Evolutionary conservation across 2,113 vertebrate species (phyloP).

Genomic region (Eulemur rufifrons): DNA sequence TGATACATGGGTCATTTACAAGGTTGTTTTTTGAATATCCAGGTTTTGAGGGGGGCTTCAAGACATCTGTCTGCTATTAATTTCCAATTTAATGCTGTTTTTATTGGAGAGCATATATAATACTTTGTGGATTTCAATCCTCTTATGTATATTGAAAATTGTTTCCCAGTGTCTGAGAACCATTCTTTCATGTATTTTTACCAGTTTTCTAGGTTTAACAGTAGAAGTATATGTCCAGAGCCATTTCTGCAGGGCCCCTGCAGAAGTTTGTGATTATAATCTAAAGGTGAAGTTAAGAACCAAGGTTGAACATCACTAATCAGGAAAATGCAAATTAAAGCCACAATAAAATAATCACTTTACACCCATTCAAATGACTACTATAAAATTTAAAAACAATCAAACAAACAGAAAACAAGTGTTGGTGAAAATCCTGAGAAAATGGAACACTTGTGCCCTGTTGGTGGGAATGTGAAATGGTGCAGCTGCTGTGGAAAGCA

Average conservation of each 20-base stretch:
- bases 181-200: not conserved
- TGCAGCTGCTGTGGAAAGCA: not conserved
- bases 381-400: not conserved
- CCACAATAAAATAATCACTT: not conserved
- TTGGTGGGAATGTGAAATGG: not conserved
- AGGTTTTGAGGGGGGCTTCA: not conserved
- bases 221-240: not conserved
- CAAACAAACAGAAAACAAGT: not conserved
- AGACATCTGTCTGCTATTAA: not conserved
- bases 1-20: not conserved
- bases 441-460: rapidly evolving
- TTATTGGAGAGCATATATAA: not conserved
- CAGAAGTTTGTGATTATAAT: not conserved
- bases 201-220: not conserved
- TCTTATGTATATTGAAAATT: not conserved
- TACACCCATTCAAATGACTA: not conserved
- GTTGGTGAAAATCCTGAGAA: not conserved
- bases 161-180: not conserved
- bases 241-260: not conserved
- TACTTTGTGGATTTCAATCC: not conserved
- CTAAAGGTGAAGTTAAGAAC: not conserved
- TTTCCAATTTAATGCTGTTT: not conserved
- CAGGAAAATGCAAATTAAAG: not conserved
- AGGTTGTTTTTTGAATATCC: not conserved
- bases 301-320: not conserved